Conservation (phyloP, 1,140 invertebrate genomes). For the Penaeus japonicus region DNA sequence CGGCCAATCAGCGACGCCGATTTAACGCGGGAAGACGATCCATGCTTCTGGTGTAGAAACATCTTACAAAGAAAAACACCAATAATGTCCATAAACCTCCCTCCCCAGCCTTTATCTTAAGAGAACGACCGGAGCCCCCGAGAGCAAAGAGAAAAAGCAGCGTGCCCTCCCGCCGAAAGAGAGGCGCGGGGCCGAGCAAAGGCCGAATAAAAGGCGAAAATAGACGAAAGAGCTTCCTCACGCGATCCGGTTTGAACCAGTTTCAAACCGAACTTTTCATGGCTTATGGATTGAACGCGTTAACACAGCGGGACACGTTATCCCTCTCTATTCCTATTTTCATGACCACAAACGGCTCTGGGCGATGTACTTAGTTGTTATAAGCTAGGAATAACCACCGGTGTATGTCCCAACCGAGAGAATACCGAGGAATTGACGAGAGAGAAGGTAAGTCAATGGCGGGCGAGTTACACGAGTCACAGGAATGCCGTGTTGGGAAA, state of each 20-base stretch:
- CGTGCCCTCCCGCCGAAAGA: not conserved
- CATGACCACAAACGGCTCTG: not conserved
- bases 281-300: constrained; percentile 50
- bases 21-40: constrained; percentile 48
- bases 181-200: not conserved
- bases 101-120: not conserved
- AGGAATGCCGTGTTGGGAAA: constrained; percentile 20
- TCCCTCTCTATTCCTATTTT: constrained; percentile 28
- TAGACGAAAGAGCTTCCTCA: not conserved
- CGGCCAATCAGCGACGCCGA: constrained; percentile 30
- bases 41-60: constrained; percentile 42
- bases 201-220: not conserved
- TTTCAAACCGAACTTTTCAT: constrained; percentile 57
- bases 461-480: not conserved
- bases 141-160: not conserved
- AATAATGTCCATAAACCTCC: not conserved
- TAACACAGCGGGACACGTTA: not conserved
- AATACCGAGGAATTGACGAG: not conserved
- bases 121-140: no score
- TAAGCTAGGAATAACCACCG: not conserved
- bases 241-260: constrained; percentile 56
- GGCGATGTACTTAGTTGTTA: not conserved
- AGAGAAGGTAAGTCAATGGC: constrained; percentile 32
- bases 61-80: constrained; percentile 34
- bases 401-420: constrained; percentile 34